A percentile compares a stretch with the other conserved stretches of the same genome.
phyloP scores from a whole-genome alignment of 2,113 vertebrate genomes.

The Pteruthius melanotis region DNA sequence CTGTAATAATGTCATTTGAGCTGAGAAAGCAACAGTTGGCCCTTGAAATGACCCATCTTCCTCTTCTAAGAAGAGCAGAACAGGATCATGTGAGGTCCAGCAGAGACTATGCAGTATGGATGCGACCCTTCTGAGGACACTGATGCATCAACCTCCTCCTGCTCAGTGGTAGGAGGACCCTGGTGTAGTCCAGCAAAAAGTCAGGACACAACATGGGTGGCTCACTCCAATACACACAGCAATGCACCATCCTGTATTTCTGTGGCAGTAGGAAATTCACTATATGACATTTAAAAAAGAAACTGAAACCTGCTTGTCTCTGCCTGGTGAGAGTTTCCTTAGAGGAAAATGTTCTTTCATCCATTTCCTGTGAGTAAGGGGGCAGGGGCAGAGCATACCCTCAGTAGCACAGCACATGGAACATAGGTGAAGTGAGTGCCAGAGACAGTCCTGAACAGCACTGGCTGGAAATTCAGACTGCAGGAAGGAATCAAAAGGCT shows the following conservation, averaged over 20 bases:
- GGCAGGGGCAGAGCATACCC: not conserved
- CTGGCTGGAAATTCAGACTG: not conserved
- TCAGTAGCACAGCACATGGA: not conserved
- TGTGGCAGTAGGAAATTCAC: not conserved
- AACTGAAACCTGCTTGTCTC: not conserved
- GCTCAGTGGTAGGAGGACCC: too few relatives aligned
- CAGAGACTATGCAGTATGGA: not conserved
- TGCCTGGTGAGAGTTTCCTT: not conserved
- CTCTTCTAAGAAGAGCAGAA: not conserved
- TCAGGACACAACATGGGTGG: not conserved
- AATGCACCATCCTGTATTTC: not conserved
- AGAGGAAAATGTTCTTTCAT: not conserved
- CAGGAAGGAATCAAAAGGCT: rapidly evolving
- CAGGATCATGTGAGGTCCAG: not conserved
- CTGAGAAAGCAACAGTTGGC: not conserved
- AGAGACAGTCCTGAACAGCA: not conserved
- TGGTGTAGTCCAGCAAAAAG: not conserved
- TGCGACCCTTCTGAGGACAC: not conserved
- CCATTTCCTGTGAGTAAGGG: not conserved
- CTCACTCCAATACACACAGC: not conserved
- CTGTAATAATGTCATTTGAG: not conserved
- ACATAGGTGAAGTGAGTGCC: not conserved
- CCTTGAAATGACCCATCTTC: not conserved
- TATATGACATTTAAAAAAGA: not conserved
- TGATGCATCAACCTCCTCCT: not conserved